Conservation (phyloP, 1,140 invertebrate species). For the Pollicipes pollicipes region DNA sequence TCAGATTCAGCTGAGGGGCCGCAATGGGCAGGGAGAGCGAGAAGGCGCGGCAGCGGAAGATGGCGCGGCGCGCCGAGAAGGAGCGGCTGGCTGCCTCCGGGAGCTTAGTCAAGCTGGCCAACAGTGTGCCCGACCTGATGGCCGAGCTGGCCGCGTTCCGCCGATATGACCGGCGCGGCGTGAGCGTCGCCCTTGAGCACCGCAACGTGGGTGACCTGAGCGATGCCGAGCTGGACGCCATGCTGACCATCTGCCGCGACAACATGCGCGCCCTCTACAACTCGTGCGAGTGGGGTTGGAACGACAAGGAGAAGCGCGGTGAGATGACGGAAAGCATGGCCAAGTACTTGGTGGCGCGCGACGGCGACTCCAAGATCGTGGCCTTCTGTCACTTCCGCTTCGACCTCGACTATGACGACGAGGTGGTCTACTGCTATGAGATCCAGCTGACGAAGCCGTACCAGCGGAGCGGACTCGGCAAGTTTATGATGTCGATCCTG, state of each 20-base stretch:
- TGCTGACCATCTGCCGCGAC: constrained; percentile 40
- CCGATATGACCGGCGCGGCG: constrained; percentile 24
- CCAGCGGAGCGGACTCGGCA: constrained; percentile 52
- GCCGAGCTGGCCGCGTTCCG: constrained; percentile 22
- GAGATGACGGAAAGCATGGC: constrained; percentile 45
- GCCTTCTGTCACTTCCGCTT: constrained; percentile 63
- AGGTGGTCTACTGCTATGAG: constrained; percentile 72
- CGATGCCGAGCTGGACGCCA: constrained; percentile 33
- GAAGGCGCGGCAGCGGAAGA: neutral
- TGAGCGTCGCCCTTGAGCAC: constrained; percentile 28
- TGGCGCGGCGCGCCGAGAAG: neutral
- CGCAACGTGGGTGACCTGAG: constrained; percentile 28
- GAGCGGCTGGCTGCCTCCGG: neutral
- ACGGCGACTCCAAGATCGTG: constrained; percentile 32
- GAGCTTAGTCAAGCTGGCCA: neutral
- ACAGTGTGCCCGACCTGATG: constrained; percentile 18
- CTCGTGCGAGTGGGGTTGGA: constrained; percentile 49
- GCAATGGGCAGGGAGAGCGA: neutral
- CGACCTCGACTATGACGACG: constrained; percentile 53
- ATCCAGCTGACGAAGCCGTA: constrained; percentile 48
- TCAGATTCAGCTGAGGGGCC: too few relatives aligned
- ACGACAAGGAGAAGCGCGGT: constrained; percentile 37
- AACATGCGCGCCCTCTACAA: constrained; percentile 48
- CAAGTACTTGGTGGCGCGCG: constrained; percentile 39
- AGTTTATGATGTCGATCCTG: constrained; percentile 56